phyloP scores from a whole-genome alignment of 35 echinoderm and acorn worm genomes.

The Ptychodera flava region DNA sequence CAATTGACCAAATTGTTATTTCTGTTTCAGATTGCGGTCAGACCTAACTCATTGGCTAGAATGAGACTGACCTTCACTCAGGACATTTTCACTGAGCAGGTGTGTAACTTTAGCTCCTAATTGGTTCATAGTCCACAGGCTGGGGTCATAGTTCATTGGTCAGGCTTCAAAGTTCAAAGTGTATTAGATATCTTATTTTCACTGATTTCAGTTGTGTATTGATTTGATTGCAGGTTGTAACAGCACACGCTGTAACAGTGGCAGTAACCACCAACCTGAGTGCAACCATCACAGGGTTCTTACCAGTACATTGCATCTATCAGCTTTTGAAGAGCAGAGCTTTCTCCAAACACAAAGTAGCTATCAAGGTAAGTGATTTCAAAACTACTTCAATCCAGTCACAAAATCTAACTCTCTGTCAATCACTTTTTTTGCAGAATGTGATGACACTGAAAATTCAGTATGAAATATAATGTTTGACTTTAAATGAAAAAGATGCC shows the following conservation, averaged over 20 bases:
- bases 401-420: too few relatives aligned
- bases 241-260: constrained; percentile 96
- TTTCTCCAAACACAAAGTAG: constrained; percentile 87
- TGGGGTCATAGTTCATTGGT: too few relatives aligned
- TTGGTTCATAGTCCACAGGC: background rate
- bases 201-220: background rate
- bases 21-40: constrained; percentile 66
- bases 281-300: constrained; percentile 69
- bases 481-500: too few relatives aligned
- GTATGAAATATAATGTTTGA: too few relatives aligned
- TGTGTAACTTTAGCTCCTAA: constrained; percentile 12
- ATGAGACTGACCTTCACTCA: constrained; percentile 96
- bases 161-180: too few relatives aligned
- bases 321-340: constrained; percentile 87
- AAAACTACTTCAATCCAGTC: too few relatives aligned
- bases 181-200: too few relatives aligned
- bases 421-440: too few relatives aligned
- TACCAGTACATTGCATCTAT: constrained; percentile 94
- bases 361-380: constrained; percentile 79
- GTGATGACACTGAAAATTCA: too few relatives aligned
- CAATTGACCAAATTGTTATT: too few relatives aligned
- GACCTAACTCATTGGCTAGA: constrained; percentile 83
- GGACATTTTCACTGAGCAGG: constrained; percentile 98
- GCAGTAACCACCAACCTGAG: constrained; percentile 72
- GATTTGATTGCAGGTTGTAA: constrained; percentile 59